Conservation (phyloP, 2,888 invertebrate genomes). For the Leptogaster cylindrica region DNA sequence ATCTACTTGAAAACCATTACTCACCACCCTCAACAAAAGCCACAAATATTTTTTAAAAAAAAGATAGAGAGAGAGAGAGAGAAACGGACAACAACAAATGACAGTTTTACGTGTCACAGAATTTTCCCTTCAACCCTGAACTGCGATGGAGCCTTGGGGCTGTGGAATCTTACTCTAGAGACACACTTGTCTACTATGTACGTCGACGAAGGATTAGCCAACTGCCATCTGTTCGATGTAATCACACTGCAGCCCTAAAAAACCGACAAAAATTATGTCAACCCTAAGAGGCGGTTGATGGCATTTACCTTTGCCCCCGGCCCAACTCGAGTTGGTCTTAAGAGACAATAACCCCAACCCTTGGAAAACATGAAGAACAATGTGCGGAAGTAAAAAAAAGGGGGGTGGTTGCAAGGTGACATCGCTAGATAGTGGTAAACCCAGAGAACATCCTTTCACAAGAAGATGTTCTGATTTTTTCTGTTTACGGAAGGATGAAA, state of each 20-base stretch:
- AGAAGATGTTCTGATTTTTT: background rate
- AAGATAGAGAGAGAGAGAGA: no score
- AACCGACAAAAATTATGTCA: conserved; percentile 26
- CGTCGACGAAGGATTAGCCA: background rate
- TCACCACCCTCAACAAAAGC: no score
- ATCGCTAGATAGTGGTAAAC: background rate
- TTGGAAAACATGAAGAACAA: conserved; percentile 3
- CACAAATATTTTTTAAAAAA: no score
- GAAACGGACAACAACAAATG: background rate
- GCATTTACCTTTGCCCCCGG: conserved; percentile 11
- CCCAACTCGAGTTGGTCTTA: background rate
- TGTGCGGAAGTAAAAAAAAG: conserved; percentile 21
- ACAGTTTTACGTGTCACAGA: no score
- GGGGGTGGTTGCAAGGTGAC: conserved; percentile 22
- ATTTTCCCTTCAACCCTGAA: background rate
- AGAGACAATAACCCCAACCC: conserved; percentile 9
- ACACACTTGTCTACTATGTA: background rate
- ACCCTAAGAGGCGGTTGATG: conserved; percentile 20
- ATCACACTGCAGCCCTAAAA: background rate
- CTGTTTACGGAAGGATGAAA: background rate
- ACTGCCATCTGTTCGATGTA: background rate
- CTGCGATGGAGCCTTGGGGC: background rate
- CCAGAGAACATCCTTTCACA: background rate
- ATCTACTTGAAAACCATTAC: background rate
- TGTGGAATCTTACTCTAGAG: background rate